phyloP scores from a whole-genome alignment of 2,113 vertebrate genomes.

The Ia io region DNA sequence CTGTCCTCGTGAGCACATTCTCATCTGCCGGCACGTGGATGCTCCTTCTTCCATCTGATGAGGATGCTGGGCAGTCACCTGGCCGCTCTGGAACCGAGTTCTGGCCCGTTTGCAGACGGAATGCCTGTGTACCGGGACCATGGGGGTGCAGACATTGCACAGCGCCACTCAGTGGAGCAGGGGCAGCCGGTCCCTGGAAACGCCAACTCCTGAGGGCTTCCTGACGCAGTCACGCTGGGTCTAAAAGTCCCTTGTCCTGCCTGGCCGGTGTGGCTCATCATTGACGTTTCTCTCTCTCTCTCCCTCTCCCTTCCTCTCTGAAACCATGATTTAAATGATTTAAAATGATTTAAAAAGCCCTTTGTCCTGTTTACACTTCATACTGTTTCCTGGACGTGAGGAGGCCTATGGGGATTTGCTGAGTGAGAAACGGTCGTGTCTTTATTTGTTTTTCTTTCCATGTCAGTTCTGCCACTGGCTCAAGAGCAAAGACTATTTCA shows the following conservation, averaged over 20 bases:
- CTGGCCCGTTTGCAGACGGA: background rate
- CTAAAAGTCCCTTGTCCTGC: background rate
- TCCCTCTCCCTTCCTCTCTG: too few relatives aligned
- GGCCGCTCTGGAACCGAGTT: background rate
- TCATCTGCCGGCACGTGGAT: background rate
- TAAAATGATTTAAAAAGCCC: too few relatives aligned
- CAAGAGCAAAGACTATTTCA: background rate
- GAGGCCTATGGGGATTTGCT: background rate
- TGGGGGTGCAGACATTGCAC: background rate
- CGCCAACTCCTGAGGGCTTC: background rate
- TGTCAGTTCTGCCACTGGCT: background rate
- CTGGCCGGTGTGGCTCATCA: too few relatives aligned
- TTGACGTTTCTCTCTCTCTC: too few relatives aligned
- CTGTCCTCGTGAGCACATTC: background rate
- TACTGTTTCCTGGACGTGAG: fast-evolving
- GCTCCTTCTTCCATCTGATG: background rate
- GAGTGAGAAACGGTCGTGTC: background rate
- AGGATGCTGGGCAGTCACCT: background rate
- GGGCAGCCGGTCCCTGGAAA: background rate
- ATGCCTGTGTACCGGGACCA: background rate
- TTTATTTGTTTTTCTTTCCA: background rate
- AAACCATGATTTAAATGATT: too few relatives aligned
- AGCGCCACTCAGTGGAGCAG: background rate
- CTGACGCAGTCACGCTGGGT: background rate
- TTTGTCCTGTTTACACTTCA: background rate